Conservation (phyloP, 2,113 vertebrate species). For the Bettongia penicillata region DNA sequence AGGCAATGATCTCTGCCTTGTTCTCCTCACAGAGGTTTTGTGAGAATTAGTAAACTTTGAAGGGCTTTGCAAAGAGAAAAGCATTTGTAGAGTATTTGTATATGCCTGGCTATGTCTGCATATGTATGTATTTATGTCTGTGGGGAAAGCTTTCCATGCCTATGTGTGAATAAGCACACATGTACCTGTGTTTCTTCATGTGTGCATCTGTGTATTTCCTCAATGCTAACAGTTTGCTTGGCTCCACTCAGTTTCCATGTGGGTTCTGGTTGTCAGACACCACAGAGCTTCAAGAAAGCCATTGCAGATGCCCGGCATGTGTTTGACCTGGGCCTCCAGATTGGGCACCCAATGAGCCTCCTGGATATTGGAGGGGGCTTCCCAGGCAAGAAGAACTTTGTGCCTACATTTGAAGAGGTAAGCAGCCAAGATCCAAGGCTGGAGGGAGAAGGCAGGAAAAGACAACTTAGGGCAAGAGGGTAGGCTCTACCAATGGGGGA, state of each 20-base stretch:
- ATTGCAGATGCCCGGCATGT: not conserved
- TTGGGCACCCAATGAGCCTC: constrained; percentile 24
- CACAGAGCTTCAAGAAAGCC: not conserved
- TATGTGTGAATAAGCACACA: not conserved
- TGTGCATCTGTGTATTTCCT: not conserved
- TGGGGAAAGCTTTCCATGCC: not conserved
- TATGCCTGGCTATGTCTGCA: not conserved
- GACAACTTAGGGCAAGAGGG: not conserved
- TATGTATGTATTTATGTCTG: not conserved
- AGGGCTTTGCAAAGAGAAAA: not conserved
- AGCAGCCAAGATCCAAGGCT: not conserved
- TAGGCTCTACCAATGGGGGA: not conserved
- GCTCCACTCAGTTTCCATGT: constrained; percentile 46
- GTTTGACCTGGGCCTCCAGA: constrained; percentile 31
- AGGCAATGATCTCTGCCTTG: not conserved
- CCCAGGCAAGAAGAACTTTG: not conserved
- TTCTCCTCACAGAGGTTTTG: not conserved
- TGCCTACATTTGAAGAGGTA: constrained; percentile 56
- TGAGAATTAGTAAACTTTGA: not conserved
- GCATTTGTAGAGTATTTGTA: not conserved
- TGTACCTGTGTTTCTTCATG: accelerated
- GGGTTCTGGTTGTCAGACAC: constrained; percentile 8
- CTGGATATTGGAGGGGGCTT: constrained; percentile 59
- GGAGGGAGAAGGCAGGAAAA: not conserved
- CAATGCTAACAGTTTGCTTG: not conserved